phyloP scores from a whole-genome alignment of 2,113 vertebrate genomes.

The Aphyosemion australe region DNA sequence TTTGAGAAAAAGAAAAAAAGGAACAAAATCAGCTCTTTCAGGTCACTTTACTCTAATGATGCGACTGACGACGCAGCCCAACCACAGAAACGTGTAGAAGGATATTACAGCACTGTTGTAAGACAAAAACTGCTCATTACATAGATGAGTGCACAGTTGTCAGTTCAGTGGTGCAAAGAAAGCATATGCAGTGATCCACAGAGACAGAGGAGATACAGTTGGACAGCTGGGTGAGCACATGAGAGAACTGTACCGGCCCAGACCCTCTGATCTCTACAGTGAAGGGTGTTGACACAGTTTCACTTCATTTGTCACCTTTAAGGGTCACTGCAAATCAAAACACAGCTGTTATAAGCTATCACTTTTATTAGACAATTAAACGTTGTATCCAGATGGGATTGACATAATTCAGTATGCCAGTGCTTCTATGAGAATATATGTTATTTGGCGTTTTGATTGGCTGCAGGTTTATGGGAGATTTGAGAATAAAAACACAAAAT shows the following conservation, averaged over 20 bases:
- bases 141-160: background rate
- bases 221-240: slow-evolving; percentile 1
- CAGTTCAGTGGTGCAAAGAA: background rate
- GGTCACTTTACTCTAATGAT: background rate
- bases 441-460: no score
- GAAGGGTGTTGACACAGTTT: background rate
- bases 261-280: background rate
- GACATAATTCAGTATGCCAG: no score
- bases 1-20: background rate
- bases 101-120: background rate
- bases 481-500: no score
- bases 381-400: no score
- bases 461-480: no score
- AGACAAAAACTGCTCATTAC: background rate
- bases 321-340: background rate
- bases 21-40: background rate
- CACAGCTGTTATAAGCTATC: background rate
- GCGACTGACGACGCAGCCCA: background rate
- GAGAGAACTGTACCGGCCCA: background rate
- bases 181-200: background rate
- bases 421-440: no score
- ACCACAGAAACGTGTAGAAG: background rate
- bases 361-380: no score
- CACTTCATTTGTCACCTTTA: background rate
- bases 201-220: background rate